Evolutionary conservation across 2,888 invertebrate species (phyloP), one percentile per base, ranked within the genome.

Genomic region (Scaptomyza parva): DNA sequence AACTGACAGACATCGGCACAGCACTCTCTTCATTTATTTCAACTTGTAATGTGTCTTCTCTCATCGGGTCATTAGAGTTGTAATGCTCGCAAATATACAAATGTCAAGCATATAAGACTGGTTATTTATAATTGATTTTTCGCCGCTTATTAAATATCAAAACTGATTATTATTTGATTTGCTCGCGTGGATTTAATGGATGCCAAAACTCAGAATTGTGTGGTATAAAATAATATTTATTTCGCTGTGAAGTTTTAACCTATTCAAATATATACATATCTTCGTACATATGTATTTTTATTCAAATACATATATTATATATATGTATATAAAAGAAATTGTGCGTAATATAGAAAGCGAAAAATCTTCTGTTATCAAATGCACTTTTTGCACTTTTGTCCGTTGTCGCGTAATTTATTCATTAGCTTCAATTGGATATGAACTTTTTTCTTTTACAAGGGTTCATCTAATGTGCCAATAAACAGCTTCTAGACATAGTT

Each of bases 341-440:
- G 24, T 24, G 43, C 43, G 7, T 24, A 11, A 35, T 14, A 14
- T 2, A 11, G 5, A 33, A 33, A 22, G 26, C 7, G 26, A 33
- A 11, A 44, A 7, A 17, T 17, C 2, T 39, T 39, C 9, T 18
- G 39, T 50, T 17, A 17, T 24, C 18, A 40, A 41, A 9, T 40
- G 22, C 3, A 50, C 12, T 28, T 20, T 57, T 11, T 39, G 39
- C 55, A 12, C n/a, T n/a, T n/a, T 57, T 41, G 44, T 55, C 40
- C 60, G 43, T 22, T 55, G 58, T 30, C 67, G 51, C 59, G 70
- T 76, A 78, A 84, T 84, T 86, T 84, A 76, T 86, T 82, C 71
- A 82, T 81, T 79, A 70, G 55, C 52, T 70, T 76, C 76, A 88
- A 88, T 88, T 88, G 68, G 71, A 69, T 47, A 37, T 60, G 51